phyloP scores from a whole-genome alignment of 2,797 vertebrate species.

The Oophaga sylvatica region DNA sequence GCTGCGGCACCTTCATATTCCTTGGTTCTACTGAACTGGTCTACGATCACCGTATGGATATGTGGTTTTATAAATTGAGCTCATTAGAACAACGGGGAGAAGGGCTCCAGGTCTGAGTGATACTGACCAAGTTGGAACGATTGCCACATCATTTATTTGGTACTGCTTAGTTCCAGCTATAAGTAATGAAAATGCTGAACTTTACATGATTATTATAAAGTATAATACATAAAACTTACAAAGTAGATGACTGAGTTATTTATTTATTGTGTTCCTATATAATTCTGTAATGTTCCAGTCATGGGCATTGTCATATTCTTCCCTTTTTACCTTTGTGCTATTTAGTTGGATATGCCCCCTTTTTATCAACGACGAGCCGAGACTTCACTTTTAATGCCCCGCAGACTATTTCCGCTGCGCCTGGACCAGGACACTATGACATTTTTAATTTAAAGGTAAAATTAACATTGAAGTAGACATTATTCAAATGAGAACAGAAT shows the following conservation, averaged over 20 bases:
- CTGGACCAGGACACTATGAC: conserved; percentile 72
- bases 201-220: not conserved
- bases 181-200: too few relatives aligned
- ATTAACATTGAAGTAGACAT: not conserved
- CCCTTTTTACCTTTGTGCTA: not conserved
- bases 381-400: conserved; percentile 57
- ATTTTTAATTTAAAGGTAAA: conserved; percentile 68
- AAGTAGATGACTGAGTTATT: not conserved
- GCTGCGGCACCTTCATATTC: not conserved
- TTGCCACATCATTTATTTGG: not conserved
- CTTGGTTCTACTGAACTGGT: not conserved
- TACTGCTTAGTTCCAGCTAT: not conserved
- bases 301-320: not conserved
- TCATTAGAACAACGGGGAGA: not conserved
- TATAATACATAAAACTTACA: not conserved
- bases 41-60: not conserved
- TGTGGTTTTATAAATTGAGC: not conserved
- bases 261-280: not conserved
- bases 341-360: conserved; percentile 72
- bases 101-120: not conserved
- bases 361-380: conserved; percentile 69
- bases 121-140: not conserved
- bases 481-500: conserved; percentile 16
- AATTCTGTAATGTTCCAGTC: not conserved
- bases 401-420: conserved; percentile 57